Conservation (phyloP, 2,113 vertebrate species). For the Falco punctatus region DNA sequence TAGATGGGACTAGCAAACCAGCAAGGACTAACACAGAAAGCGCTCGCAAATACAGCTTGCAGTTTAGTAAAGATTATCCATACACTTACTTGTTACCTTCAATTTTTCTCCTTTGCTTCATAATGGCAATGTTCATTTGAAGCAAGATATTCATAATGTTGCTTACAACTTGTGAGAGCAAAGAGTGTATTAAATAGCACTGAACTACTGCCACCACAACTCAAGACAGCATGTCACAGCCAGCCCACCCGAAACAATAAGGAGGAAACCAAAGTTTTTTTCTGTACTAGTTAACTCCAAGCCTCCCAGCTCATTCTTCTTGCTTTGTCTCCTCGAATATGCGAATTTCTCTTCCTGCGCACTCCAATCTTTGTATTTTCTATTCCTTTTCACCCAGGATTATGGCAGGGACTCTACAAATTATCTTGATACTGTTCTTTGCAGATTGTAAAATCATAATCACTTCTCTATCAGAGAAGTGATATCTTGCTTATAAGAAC, state of each 20-base stretch:
- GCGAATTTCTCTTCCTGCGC: background rate
- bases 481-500: background rate
- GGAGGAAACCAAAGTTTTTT: background rate
- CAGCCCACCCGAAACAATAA: background rate
- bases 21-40: background rate
- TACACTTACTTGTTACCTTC: background rate
- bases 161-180: background rate
- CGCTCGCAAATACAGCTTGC: background rate
- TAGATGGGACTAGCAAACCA: background rate
- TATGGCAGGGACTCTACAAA: background rate
- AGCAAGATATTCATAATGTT: background rate
- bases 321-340: background rate
- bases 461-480: background rate
- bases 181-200: background rate
- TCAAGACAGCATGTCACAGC: background rate
- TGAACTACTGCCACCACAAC: background rate
- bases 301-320: background rate
- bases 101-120: background rate
- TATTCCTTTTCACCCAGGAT: background rate
- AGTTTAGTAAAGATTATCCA: background rate
- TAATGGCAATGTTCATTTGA: background rate
- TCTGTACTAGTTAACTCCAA: background rate
- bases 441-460: background rate
- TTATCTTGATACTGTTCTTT: background rate
- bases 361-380: background rate